Conservation (phyloP, 2,113 vertebrate species). For the Chunga burmeisteri region DNA sequence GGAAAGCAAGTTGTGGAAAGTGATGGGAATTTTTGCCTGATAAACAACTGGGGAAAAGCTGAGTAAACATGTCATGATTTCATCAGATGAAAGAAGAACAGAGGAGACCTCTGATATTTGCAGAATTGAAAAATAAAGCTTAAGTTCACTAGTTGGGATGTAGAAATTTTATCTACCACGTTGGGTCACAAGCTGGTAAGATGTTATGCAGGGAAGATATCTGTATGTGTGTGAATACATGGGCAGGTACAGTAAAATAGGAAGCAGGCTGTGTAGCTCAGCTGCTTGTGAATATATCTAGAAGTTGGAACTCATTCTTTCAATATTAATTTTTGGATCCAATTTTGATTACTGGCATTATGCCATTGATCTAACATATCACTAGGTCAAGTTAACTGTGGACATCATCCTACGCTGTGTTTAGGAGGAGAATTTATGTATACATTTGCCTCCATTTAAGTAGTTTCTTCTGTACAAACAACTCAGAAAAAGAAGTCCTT, state of each 20-base stretch:
- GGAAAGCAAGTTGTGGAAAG: not conserved
- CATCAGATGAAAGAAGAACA: not conserved
- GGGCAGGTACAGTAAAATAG: not conserved
- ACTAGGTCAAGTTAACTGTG: not conserved
- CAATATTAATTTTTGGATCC: not conserved
- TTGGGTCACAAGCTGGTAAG: not conserved
- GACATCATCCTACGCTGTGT: not conserved
- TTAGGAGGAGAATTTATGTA: not conserved
- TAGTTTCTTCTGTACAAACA: not conserved
- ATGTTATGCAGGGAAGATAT: not conserved
- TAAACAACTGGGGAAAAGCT: not conserved
- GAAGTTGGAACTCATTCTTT: not conserved
- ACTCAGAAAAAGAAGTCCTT: not conserved
- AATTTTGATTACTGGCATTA: not conserved
- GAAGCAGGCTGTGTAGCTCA: not conserved
- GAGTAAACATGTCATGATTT: not conserved
- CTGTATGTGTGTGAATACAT: not conserved
- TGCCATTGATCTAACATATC: not conserved
- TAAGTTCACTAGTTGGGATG: not conserved
- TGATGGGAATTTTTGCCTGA: not conserved
- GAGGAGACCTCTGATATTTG: not conserved
- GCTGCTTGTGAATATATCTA: not conserved
- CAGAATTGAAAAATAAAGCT: not conserved
- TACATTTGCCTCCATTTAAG: not conserved
- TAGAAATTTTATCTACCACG: not conserved